Base-by-base conservation (phyloP, 1,140 invertebrate genomes). In the Heterodera carotae region DNA sequence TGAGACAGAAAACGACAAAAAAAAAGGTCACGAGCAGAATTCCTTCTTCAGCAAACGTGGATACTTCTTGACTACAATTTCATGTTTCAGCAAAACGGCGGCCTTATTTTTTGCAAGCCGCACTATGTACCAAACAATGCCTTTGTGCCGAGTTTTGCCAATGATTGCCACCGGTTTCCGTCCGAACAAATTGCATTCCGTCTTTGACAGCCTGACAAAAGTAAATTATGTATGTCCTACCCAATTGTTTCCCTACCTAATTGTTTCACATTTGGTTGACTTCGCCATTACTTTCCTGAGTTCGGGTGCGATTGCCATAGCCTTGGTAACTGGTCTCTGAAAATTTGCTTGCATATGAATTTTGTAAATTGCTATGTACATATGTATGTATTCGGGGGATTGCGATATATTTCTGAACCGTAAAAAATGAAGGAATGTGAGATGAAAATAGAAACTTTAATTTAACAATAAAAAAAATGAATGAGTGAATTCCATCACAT, bases 161-260 rank as follows among this genome's bases (percentile, higher is more conserved):
- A 71, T 43, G 34, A 71, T 71, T 71, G 43, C 22, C 18, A 71
- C 18, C 8, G 69, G 69, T 48, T 71, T 71, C 33, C 22, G 4
- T 1, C 69, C 69, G 59, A 25, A 2, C 29, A 48, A 71, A 2
- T 48, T 48, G n/a, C 33, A 2, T 48, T 71, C 69, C 33, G 10
- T 18, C 7, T 71, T 53, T 48, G 69, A 71, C 29, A 71, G 18
- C 18, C 69, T 71, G 22, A 71, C n/a, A 71, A 71, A 25, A 34
- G 25, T 15, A 27, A 27, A 69, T 48, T 48, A 34, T 10, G 29
- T 36, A 5, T 34, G n/a, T 33, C n/a, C n/a, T 8, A 15, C 25
- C 25, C 31, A 31, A 31, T 25, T 53, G 0, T 56, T 2, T 5
- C 15, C 48, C 12, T 4, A 56, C 48, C 22, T 56, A 22, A 22